Percentiles rank a stretch among this genome's conserved stretches.
phyloP scores from a whole-genome alignment of 2,888 invertebrate species.

The Rhagonycha fulva region DNA sequence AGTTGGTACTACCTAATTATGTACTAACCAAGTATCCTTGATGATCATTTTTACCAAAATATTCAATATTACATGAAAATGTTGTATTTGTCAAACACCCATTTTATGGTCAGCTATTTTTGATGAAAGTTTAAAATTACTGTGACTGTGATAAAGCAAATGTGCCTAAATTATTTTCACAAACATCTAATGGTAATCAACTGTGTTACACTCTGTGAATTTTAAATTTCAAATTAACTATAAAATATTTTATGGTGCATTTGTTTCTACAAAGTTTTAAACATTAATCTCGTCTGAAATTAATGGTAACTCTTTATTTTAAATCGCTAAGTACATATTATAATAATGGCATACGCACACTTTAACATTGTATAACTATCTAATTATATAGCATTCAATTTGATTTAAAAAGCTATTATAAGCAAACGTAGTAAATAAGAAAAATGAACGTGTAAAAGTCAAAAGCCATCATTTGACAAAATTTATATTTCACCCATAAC shows the following conservation, averaged over 20 bases:
- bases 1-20: too few species aligned
- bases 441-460: constrained; percentile 11
- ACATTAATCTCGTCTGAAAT: background rate
- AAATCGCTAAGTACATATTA: background rate
- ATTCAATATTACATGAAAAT: too few species aligned
- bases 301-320: background rate
- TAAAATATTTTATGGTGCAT: background rate
- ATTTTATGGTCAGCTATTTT: background rate
- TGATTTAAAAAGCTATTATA: background rate
- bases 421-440: background rate
- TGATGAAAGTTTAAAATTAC: background rate
- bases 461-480: constrained; percentile 19
- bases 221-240: background rate
- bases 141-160: background rate
- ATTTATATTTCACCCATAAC: constrained; percentile 6
- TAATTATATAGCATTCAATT: background rate
- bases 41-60: too few species aligned
- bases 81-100: too few species aligned
- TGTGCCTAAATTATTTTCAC: background rate
- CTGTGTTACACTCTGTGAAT: background rate
- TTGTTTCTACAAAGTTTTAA: background rate
- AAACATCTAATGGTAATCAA: background rate
- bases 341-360: background rate
- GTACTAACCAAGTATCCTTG: too few species aligned
- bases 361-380: background rate